Percentiles rank a stretch among this genome's conserved stretches.
phyloP scores from a whole-genome alignment of 2,113 vertebrate genomes.

The Pyrgilauda ruficollis region DNA sequence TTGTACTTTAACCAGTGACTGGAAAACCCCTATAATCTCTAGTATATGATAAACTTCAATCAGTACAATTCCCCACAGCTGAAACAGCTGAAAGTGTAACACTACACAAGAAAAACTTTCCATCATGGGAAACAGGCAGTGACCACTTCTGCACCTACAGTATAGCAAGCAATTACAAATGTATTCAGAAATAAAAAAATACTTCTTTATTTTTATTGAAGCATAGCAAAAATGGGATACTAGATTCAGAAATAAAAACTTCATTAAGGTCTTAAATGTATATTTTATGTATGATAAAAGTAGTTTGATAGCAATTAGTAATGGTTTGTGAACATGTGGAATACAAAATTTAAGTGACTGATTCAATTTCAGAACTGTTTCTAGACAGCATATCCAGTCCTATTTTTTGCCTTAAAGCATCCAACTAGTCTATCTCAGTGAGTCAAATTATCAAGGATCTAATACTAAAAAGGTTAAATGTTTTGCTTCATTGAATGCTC shows the following conservation, averaged over 20 bases:
- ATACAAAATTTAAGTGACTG: not conserved
- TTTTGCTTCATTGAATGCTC: not conserved
- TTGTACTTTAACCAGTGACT: not conserved
- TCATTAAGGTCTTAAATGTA: not conserved
- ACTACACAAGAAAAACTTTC: not conserved
- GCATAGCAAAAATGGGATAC: not conserved
- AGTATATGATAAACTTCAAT: not conserved
- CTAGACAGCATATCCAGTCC: not conserved
- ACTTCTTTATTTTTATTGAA: not conserved
- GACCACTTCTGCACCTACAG: not conserved
- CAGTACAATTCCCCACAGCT: not conserved
- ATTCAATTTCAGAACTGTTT: not conserved
- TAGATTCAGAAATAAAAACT: not conserved
- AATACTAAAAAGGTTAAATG: not conserved
- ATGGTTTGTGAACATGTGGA: not conserved
- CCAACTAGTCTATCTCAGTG: not conserved
- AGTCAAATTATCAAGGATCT: not conserved
- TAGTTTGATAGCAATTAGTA: not conserved
- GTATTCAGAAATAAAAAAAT: not conserved
- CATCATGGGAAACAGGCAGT: not conserved
- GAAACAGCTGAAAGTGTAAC: not conserved
- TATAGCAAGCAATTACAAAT: not conserved
- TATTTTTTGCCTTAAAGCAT: not conserved
- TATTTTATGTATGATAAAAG: not conserved
- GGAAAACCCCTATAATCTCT: not conserved